These are phyloP conservation scores for Drosophila lacteicornis DNA, from an alignment of 1,140 invertebrate genomes.

Conservation along the genomic window DNA sequence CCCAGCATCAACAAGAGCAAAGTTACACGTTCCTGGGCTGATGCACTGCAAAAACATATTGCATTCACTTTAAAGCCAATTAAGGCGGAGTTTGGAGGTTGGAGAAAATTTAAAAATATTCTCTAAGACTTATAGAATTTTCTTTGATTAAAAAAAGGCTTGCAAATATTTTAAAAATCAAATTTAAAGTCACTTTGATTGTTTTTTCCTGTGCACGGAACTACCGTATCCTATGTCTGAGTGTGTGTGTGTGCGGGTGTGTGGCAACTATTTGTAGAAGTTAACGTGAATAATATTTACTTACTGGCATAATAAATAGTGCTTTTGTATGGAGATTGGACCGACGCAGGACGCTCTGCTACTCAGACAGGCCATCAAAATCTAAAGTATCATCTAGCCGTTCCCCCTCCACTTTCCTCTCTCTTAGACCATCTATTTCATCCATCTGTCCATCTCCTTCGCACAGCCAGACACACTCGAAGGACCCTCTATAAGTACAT, in stretches of 20 bases:
- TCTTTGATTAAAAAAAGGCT: too few relatives aligned
- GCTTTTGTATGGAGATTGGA: constrained; percentile 56
- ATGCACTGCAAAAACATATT: constrained; percentile 1
- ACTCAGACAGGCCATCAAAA: constrained; percentile 54
- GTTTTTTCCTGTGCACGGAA: not conserved
- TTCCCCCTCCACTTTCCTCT: not conserved
- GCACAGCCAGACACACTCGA: constrained; percentile 6
- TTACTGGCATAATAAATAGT: constrained; percentile 79
- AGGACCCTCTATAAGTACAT: constrained; percentile 45
- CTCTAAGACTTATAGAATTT: not conserved
- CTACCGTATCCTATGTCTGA: not conserved
- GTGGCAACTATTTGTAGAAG: constrained; percentile 67
- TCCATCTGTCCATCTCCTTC: not conserved
- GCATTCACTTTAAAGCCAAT: not conserved
- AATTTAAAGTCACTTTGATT: not conserved
- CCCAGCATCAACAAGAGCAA: constrained; percentile 36
- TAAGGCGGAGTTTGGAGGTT: too few relatives aligned
- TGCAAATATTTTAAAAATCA: too few relatives aligned
- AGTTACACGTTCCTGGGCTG: constrained; percentile 6
- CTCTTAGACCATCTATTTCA: not conserved
- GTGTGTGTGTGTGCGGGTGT: constrained; percentile 2
- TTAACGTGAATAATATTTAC: constrained; percentile 82
- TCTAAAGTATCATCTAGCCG: constrained; percentile 45
- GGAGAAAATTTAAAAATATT: not conserved
- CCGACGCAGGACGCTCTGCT: constrained; percentile 34